Evolutionary conservation across 2,797 vertebrate genomes (phyloP).

Genomic region (Falco cherrug): DNA sequence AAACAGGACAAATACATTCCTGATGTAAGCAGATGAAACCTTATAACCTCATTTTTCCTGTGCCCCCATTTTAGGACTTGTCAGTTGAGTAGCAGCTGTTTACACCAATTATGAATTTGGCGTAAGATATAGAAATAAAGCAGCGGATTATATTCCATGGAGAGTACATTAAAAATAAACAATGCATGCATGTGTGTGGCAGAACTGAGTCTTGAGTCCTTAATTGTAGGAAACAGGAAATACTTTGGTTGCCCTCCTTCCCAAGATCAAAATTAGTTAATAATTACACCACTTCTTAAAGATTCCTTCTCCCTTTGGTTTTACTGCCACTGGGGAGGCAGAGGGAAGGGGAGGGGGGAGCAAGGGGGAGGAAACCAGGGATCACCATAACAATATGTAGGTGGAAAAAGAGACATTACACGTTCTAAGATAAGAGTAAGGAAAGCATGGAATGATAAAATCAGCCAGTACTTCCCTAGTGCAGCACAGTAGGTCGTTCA

Average conservation of each 20-base stretch:
- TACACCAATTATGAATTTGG: slow-evolving; percentile 60
- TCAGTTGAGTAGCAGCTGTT: slow-evolving; percentile 52
- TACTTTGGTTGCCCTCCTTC: slow-evolving; percentile 50
- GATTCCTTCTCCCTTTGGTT: slow-evolving; percentile 39
- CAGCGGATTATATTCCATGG: slow-evolving; percentile 25
- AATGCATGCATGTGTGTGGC: slow-evolving; percentile 17
- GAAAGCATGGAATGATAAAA: slow-evolving; percentile 28
- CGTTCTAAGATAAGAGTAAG: slow-evolving; percentile 35
- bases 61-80: slow-evolving; percentile 18
- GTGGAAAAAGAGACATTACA: background rate
- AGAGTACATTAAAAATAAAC: slow-evolving; percentile 67
- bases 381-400: slow-evolving; percentile 58
- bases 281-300: slow-evolving; percentile 61
- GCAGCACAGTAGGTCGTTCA: background rate
- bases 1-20: slow-evolving; percentile 42
- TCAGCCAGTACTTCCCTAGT: slow-evolving; percentile 11
- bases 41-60: slow-evolving; percentile 40
- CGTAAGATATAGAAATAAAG: slow-evolving; percentile 57
- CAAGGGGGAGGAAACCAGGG: background rate
- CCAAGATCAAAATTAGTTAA: slow-evolving; percentile 61
- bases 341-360: background rate
- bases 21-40: slow-evolving; percentile 46
- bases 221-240: slow-evolving; percentile 73
- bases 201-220: slow-evolving; percentile 35
- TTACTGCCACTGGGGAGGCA: background rate